phyloP scores from a whole-genome alignment of 2,113 vertebrate genomes.

The Hymenochirus boettgeri region DNA sequence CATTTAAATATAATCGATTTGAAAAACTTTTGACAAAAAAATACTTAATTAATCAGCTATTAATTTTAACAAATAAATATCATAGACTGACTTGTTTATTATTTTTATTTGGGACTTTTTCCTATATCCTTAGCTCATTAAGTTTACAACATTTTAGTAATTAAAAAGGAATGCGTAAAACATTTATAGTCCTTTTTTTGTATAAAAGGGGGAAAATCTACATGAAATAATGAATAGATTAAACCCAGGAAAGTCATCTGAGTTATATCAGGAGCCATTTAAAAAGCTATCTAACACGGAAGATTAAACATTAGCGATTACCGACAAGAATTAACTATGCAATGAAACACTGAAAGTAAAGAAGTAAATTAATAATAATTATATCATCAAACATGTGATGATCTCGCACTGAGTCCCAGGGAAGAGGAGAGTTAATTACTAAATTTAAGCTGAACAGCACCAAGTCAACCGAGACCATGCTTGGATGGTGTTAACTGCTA shows the following conservation, averaged over 20 bases:
- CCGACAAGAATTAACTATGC: constrained; percentile 82
- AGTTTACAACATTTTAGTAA: too few species aligned
- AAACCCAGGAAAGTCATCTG: constrained; percentile 29
- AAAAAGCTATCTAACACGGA: constrained; percentile 62
- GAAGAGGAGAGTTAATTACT: constrained; percentile 82
- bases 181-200: too few species aligned
- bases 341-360: constrained; percentile 67
- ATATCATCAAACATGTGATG: constrained; percentile 72
- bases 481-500: constrained; percentile 66
- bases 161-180: too few species aligned
- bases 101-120: too few species aligned
- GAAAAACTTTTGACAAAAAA: too few species aligned
- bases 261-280: constrained; percentile 55
- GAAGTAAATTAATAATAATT: constrained; percentile 77
- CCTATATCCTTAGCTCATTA: too few species aligned
- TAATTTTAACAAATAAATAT: too few species aligned
- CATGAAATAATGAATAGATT: too few species aligned
- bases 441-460: constrained; percentile 66
- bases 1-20: too few species aligned
- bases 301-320: constrained; percentile 84
- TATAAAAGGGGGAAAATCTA: too few species aligned
- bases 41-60: too few species aligned
- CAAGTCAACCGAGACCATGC: constrained; percentile 61
- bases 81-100: too few species aligned
- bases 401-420: constrained; percentile 72